These are phyloP conservation scores for Bombyx huttoni DNA, from an alignment of 2,888 invertebrate species.

Conservation along the genomic window DNA sequence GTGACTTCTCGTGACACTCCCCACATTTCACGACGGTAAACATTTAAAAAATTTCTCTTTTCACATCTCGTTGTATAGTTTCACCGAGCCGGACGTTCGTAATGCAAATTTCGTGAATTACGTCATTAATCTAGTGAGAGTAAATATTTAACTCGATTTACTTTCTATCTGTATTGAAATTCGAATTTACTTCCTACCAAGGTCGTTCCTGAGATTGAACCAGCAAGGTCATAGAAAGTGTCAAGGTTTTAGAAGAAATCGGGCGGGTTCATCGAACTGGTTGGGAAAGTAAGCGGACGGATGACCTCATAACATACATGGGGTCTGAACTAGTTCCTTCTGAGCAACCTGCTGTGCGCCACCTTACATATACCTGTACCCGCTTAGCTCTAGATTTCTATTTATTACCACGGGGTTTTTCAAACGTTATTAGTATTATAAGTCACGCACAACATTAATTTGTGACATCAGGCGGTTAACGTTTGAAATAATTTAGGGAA, in stretches of 20 bases:
- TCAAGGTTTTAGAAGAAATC: conserved; percentile 70
- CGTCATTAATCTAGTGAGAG: conserved; percentile 56
- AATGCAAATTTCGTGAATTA: conserved; percentile 54
- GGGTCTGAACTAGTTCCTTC: conserved; percentile 48
- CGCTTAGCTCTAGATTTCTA: conserved; percentile 29
- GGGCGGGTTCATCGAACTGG: conserved; percentile 56
- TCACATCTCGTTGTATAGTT: conserved; percentile 66
- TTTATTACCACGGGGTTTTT: conserved; percentile 5
- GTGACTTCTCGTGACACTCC: conserved; percentile 58
- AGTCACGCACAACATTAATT: not conserved
- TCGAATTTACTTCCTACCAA: conserved; percentile 32
- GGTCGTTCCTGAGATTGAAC: conserved; percentile 38
- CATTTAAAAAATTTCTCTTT: conserved; percentile 68
- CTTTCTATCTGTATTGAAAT: conserved; percentile 46
- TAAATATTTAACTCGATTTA: conserved; percentile 49
- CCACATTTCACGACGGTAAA: conserved; percentile 62
- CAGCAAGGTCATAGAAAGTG: conserved; percentile 68
- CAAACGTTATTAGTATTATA: not conserved
- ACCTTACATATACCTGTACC: conserved; percentile 13
- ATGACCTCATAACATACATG: conserved; percentile 66
- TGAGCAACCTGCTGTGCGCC: conserved; percentile 23
- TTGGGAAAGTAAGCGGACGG: conserved; percentile 61
- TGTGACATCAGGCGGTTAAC: conserved; percentile 8
- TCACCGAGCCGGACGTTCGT: conserved; percentile 52
- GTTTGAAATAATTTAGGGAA: conserved; percentile 14